Conservation (phyloP, 2,797 vertebrate species). For the Choloepus didactylus region DNA sequence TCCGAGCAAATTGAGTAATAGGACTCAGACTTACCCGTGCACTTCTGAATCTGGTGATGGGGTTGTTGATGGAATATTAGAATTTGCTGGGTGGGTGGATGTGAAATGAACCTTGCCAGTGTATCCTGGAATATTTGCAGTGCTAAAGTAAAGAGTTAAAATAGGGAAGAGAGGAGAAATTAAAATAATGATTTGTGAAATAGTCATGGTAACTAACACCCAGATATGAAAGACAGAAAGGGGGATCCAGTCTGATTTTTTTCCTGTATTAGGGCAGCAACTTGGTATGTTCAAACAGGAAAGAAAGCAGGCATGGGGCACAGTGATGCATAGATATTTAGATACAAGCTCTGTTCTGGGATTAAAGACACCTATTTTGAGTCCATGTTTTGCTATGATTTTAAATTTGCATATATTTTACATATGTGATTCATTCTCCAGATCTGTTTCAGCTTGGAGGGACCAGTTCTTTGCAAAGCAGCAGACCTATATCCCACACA, state of each 20-base stretch:
- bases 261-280: neutral
- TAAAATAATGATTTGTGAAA: neutral
- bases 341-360: neutral
- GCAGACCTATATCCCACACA: rapidly evolving
- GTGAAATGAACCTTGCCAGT: conserved; percentile 89
- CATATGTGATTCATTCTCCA: neutral
- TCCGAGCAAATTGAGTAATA: conserved; percentile 79
- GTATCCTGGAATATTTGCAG: conserved; percentile 90
- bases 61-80: conserved; percentile 84
- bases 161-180: conserved; percentile 28
- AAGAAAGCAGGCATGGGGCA: rapidly evolving
- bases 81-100: conserved; percentile 87
- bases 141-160: conserved; percentile 86
- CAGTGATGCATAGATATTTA: rapidly evolving
- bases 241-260: rapidly evolving
- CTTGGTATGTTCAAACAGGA: neutral
- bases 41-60: conserved; percentile 83
- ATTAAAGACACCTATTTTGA: neutral
- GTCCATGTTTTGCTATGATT: neutral
- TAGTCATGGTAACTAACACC: neutral
- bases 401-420: conserved; percentile 1
- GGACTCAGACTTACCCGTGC: conserved; percentile 87
- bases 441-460: neutral
- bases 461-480: neutral
- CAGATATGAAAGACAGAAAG: neutral